phyloP scores from a whole-genome alignment of 2,888 invertebrate species.

The Drosophila nigricruria region DNA sequence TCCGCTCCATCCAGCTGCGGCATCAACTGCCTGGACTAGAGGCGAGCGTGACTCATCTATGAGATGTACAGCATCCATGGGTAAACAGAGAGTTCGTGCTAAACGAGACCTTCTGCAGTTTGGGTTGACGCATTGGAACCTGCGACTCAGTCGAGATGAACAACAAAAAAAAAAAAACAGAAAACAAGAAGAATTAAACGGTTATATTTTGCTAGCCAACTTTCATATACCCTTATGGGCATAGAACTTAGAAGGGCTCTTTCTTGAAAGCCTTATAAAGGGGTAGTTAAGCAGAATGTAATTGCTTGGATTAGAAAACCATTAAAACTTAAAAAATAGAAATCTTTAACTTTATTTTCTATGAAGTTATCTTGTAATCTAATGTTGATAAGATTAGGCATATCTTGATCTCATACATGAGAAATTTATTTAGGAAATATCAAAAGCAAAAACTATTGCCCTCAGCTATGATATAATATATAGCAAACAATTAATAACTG shows the following conservation, averaged over 20 bases:
- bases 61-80: slow-evolving; percentile 28
- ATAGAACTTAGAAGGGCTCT: neutral
- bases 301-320: neutral
- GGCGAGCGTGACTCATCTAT: slow-evolving; percentile 67
- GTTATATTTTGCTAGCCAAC: neutral
- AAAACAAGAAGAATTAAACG: neutral
- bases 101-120: slow-evolving; percentile 79
- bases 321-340: too few relatives aligned
- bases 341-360: too few relatives aligned
- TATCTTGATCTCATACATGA: neutral
- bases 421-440: neutral
- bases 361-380: neutral
- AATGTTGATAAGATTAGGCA: neutral
- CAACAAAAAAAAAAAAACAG: neutral
- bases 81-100: slow-evolving; percentile 67
- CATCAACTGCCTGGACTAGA: slow-evolving; percentile 54
- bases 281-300: too few relatives aligned
- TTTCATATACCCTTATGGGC: neutral
- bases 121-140: slow-evolving; percentile 53
- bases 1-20: slow-evolving; percentile 25
- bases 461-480: neutral
- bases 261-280: neutral
- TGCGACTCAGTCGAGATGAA: slow-evolving; percentile 29
- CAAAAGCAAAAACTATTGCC: neutral
- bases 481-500: neutral